Conservation (phyloP, 2,113 vertebrate species). For the Limnothrissa miodon region DNA sequence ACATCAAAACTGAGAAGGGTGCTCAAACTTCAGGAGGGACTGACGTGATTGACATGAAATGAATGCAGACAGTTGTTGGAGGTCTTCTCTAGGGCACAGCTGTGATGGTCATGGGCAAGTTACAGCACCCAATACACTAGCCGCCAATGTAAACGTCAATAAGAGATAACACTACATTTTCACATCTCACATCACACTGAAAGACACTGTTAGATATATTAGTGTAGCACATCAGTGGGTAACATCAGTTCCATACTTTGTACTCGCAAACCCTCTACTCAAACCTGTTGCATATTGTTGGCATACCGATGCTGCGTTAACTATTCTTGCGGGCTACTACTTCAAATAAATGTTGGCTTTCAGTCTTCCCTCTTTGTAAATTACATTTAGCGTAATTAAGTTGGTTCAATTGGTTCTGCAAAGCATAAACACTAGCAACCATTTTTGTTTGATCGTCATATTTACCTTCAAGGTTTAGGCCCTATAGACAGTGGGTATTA, state of each 20-base stretch:
- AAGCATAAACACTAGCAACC: no score
- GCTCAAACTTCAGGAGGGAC: constrained; percentile 42
- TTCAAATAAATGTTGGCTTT: no score
- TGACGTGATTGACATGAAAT: constrained; percentile 52
- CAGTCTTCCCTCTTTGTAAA: no score
- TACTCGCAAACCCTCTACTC: background rate
- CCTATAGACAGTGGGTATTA: no score
- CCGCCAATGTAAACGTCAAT: background rate
- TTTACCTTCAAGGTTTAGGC: no score
- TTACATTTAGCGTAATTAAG: no score
- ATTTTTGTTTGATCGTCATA: no score
- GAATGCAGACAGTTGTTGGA: constrained; percentile 38
- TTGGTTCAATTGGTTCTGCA: no score
- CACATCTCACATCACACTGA: background rate
- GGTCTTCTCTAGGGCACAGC: constrained; percentile 7
- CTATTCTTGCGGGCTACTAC: no score
- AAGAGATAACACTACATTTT: background rate
- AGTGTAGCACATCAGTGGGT: background rate
- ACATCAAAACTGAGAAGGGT: constrained; percentile 50
- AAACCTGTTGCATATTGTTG: no score
- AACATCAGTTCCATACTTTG: background rate
- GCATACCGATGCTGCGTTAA: no score
- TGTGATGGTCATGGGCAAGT: background rate
- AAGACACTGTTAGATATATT: background rate
- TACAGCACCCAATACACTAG: background rate